phyloP scores from a whole-genome alignment of 2,888 invertebrate species.

The Acronicta aceris region DNA sequence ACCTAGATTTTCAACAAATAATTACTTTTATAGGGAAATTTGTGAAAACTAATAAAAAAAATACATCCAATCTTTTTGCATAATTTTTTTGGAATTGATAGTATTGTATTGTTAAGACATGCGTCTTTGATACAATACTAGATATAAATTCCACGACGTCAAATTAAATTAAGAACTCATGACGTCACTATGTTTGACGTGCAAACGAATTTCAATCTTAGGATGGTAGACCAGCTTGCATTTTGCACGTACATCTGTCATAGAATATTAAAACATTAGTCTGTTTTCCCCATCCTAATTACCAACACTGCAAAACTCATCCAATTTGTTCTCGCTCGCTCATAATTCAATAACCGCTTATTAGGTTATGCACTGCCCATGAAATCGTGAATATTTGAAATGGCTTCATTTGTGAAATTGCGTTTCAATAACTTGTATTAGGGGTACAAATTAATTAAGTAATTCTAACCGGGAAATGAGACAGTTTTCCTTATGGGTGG shows the following conservation, averaged over 20 bases:
- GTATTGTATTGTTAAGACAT: too few species aligned
- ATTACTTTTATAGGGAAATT: too few species aligned
- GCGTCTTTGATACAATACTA: too few species aligned
- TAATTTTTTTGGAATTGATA: too few species aligned
- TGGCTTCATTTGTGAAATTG: slow-evolving; percentile 37
- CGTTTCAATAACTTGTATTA: slow-evolving; percentile 36
- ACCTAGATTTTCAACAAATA: too few species aligned
- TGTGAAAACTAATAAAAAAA: too few species aligned
- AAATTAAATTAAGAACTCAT: too few species aligned
- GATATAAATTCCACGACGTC: too few species aligned
- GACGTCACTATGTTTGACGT: background rate
- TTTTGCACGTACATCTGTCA: background rate
- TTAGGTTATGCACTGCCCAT: slow-evolving; percentile 22
- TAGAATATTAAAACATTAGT: slow-evolving; percentile 4
- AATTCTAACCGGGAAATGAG: slow-evolving; percentile 28
- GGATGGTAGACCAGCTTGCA: slow-evolving; percentile 2
- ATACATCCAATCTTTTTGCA: too few species aligned
- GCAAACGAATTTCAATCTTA: background rate
- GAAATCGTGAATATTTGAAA: slow-evolving; percentile 39
- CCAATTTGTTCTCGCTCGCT: slow-evolving; percentile 20
- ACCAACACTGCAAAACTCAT: slow-evolving; percentile 10
- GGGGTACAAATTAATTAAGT: slow-evolving; percentile 40
- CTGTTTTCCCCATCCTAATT: slow-evolving; percentile 18
- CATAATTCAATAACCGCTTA: slow-evolving; percentile 36
- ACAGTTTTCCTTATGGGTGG: slow-evolving; percentile 23